phyloP scores from a whole-genome alignment of 2,888 invertebrate genomes.

The Tachina fera region DNA sequence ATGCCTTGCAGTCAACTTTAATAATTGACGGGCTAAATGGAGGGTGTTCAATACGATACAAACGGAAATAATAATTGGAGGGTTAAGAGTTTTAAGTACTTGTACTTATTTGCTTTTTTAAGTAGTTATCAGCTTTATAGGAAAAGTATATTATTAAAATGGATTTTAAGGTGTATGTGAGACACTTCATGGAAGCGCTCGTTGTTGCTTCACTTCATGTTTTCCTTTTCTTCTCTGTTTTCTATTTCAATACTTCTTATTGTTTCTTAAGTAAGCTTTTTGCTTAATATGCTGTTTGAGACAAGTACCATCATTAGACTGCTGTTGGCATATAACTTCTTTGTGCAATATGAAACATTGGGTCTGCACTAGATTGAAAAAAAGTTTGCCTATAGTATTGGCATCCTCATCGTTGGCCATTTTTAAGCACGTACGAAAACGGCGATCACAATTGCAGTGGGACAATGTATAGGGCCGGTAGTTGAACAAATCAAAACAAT shows the following conservation, averaged over 20 bases:
- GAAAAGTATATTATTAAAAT: constrained; percentile 23
- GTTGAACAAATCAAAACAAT: constrained; percentile 93
- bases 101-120: constrained; percentile 12
- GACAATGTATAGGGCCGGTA: constrained; percentile 95
- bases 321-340: constrained; percentile 89
- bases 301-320: constrained; percentile 95
- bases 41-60: not conserved
- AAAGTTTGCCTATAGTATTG: constrained; percentile 94
- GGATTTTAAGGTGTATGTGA: constrained; percentile 40
- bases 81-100: constrained; percentile 35
- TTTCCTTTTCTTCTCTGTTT: constrained; percentile 5
- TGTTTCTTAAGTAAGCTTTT: constrained; percentile 89
- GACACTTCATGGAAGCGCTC: constrained; percentile 45
- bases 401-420: constrained; percentile 93
- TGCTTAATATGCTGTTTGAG: constrained; percentile 87
- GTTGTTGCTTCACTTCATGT: not conserved
- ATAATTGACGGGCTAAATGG: not conserved
- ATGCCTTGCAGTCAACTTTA: too few relatives aligned
- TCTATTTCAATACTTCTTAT: constrained; percentile 83
- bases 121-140: not conserved
- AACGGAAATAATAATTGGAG: not conserved
- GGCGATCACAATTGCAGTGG: constrained; percentile 95
- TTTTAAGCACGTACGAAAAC: constrained; percentile 96
- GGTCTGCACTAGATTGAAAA: constrained; percentile 97
- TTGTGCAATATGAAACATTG: constrained; percentile 95